Conservation (phyloP, 2,797 vertebrate species). For the Catostomus latipinnis region DNA sequence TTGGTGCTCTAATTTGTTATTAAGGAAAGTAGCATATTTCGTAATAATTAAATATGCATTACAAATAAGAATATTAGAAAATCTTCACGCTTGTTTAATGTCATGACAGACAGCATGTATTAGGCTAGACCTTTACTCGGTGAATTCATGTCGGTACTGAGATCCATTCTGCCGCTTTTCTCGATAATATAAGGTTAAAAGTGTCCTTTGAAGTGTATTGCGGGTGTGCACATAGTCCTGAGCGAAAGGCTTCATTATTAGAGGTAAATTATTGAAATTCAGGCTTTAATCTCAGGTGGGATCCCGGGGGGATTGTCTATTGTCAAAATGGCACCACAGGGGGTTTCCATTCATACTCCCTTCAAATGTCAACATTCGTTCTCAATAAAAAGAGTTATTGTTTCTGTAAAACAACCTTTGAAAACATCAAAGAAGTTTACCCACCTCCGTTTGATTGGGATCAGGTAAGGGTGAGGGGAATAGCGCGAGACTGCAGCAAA, state of each 20-base stretch:
- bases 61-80: not conserved
- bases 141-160: constrained; percentile 58
- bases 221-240: not conserved
- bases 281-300: constrained; percentile 86
- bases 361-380: constrained; percentile 93
- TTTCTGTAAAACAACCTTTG: constrained; percentile 85
- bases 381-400: constrained; percentile 88
- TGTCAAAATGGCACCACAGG: constrained; percentile 79
- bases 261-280: constrained; percentile 84
- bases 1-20: no score
- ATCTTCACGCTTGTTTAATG: not conserved
- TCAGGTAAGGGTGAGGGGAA: constrained; percentile 72
- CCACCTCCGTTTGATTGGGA: constrained; percentile 62
- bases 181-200: constrained; percentile 66
- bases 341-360: constrained; percentile 71
- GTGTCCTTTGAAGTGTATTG: constrained; percentile 59
- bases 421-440: constrained; percentile 77
- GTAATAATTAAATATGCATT: not conserved
- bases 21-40: no score
- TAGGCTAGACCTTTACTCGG: not conserved
- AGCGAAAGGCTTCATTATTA: constrained; percentile 74
- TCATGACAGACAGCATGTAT: not conserved
- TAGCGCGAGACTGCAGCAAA: constrained; percentile 63
- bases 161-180: constrained; percentile 56
- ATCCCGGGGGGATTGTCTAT: constrained; percentile 73